Conservation (phyloP, 2,113 vertebrate species). For the Cnemophilus loriae region DNA sequence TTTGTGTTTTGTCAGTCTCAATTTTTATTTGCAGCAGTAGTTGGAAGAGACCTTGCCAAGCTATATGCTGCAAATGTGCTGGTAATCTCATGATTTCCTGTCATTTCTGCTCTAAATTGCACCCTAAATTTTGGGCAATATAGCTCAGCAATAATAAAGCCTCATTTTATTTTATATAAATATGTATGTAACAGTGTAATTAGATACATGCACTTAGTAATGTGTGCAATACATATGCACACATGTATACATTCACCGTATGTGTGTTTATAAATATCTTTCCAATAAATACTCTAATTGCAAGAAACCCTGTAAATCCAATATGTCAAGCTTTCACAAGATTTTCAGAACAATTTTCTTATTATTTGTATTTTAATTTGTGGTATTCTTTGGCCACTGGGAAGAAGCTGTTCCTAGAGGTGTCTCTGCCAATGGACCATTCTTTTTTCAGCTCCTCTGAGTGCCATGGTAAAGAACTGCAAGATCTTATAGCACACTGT, state of each 20-base stretch:
- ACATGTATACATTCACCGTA: neutral
- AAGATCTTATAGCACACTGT: neutral
- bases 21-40: neutral
- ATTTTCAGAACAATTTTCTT: neutral
- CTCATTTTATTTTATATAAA: neutral
- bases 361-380: neutral
- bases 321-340: neutral
- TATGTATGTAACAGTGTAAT: neutral
- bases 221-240: neutral
- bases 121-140: neutral
- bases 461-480: neutral
- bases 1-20: neutral
- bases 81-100: neutral
- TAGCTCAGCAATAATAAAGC: neutral
- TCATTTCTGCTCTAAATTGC: neutral
- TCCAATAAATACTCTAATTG: neutral
- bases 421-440: neutral
- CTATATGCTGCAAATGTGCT: neutral
- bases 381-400: neutral
- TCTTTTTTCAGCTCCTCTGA: neutral
- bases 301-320: neutral
- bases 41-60: neutral
- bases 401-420: neutral
- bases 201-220: neutral
- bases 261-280: neutral